These are phyloP conservation scores for Lycia hirtaria DNA, from an alignment of 2,888 invertebrate genomes.

Conservation along the genomic window DNA sequence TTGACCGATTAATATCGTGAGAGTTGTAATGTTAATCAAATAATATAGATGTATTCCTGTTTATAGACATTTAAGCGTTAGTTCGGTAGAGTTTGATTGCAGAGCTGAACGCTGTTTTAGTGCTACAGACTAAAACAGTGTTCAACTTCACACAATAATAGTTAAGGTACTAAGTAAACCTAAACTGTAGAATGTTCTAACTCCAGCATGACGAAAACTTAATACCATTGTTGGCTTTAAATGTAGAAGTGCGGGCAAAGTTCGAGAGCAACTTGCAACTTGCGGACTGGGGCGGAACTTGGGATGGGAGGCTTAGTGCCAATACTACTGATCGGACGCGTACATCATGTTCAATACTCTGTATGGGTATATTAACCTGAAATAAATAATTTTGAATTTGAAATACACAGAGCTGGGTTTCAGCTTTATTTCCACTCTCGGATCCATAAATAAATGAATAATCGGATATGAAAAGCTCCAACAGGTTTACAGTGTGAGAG, in stretches of 20 bases:
- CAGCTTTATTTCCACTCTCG: too few species aligned
- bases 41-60: too few species aligned
- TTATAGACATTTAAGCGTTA: too few species aligned
- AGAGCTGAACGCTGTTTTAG: neutral
- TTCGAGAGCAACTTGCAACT: neutral
- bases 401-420: too few species aligned
- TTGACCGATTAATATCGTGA: too few species aligned
- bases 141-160: neutral
- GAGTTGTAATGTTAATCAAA: too few species aligned
- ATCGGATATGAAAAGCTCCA: too few species aligned
- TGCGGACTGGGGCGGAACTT: neutral
- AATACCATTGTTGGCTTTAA: slow-evolving; percentile 6
- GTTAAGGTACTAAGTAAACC: neutral
- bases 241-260: neutral
- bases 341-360: neutral
- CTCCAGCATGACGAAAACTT: neutral
- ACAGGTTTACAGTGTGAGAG: too few species aligned
- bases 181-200: slow-evolving; percentile 1
- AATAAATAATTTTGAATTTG: too few species aligned
- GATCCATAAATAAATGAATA: too few species aligned
- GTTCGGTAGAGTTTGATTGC: neutral
- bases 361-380: too few species aligned
- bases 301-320: neutral
- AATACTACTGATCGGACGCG: neutral
- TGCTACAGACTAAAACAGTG: neutral